Evolutionary conservation across 2,797 vertebrate species (phyloP), one percentile per base, ranked within the genome.

Genomic region (Champsocephalus gunnari): DNA sequence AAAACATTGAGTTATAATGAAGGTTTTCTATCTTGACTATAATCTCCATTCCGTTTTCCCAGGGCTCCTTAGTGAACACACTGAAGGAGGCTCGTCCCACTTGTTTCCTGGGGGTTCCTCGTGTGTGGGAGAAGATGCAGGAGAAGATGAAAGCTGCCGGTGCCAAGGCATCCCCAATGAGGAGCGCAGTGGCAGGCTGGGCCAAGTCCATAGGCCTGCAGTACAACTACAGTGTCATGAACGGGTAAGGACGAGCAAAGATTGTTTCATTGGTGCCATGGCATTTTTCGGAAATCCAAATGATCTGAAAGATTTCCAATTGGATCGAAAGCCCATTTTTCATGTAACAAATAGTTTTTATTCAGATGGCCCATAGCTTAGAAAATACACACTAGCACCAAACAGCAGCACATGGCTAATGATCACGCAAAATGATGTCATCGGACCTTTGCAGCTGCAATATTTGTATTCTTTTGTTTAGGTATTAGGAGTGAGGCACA

Each of bases 41-140:
- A 13, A 48, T 59, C 8, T 2, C 0, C 4, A 7, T 77, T 53
- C 0, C 4, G 4, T 56, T 47, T 53, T 66, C 38, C 3, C 71
- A 96, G 96, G 95, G 95, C 24, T 90, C 95, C 5, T 83, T 96
- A 65, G 90, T 68, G 12, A 85, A 77, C 63, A 96, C 95, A 2
- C 56, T 96, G 79, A 94, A 87, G 79, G 95, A 96, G 41, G 95
- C 87, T 44, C 93, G 79, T 0, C 96, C 96, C 2, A 95, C 95
- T 0, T 82, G 77, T 17, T 96, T 96, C 82, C 34, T 96, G 47
- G 96, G 94, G 0, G 95, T 96, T 71, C 95, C 95, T 28, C 92
- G 95, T 1, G 94, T 96, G 38, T 96, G 95, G 95, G 96, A 96
- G 87, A 96, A 96, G 87, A 96, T 96, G 82, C 92, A 96, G 61